Evolutionary conservation across 2,113 vertebrate genomes (phyloP), one percentile per base, ranked within the genome.

Genomic region (Takifugu bimaculatus): DNA sequence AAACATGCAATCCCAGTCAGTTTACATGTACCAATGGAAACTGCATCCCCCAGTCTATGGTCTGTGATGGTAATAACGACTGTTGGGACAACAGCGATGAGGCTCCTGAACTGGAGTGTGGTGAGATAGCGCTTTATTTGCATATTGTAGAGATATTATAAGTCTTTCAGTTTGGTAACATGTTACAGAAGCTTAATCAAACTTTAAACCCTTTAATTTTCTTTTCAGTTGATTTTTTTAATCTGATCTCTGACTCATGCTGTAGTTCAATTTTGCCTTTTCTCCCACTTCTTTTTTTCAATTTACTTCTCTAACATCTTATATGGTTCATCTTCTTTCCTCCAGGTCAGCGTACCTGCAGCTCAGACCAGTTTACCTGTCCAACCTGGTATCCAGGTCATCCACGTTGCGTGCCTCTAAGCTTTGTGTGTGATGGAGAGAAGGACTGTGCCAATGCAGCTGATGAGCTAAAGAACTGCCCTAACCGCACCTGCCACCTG

Each of bases 21-120:
- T 91, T 91, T 67, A 87, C 82, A 5, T 91, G 90, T 27, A 87
- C 82, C 6, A 87, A 88, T 26, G 89, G 90, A n/a, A 85, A 89
- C 83, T 91, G 90, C 49, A 42, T 91, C 58, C 85, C 85, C 9
- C 57, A 63, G 45, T 77, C 59, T 10, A 2, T 89, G 65, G 55
- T 83, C 15, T 91, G 90, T 48, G 88, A 91, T 20, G 89, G 95
- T 50, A 96, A 94, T 87, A 93, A 95, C 0, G 96, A 98, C 84
- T 98, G 96, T 74, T 93, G 93, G 76, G 96, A 98, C 80, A 91
- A 87, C 88, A 97, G 96, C 60, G 96, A 98, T 20, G 96, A 98
- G 78, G 95, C 86, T 54, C 83, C 92, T 53, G 90, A 90, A 26
- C 81, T 90, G 56, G 72, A 88, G 56, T 90, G 90, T 66, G 89